These are phyloP conservation scores for Portunus trituberculatus DNA, from an alignment of 1,140 invertebrate species.

Conservation along the genomic window DNA sequence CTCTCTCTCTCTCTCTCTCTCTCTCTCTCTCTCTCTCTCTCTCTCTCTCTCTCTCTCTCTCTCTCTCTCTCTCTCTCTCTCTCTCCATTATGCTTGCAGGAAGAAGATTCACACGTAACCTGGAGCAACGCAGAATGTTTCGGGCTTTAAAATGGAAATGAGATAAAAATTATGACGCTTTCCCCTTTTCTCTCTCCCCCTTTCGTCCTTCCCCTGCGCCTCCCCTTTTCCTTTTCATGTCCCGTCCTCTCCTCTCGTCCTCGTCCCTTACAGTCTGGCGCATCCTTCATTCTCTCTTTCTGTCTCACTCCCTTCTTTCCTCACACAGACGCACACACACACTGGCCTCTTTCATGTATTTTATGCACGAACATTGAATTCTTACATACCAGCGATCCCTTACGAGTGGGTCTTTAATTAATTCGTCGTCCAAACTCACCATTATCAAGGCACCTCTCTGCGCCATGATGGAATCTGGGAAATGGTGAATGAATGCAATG, in stretches of 20 bases:
- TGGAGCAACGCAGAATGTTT: neutral
- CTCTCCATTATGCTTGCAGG: neutral
- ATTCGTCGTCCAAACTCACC: neutral
- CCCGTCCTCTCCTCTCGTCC: neutral
- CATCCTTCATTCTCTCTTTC: neutral
- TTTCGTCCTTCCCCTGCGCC: neutral
- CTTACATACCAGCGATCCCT: neutral
- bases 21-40: too few species aligned
- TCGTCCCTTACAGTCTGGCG: neutral
- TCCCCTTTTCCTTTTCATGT: neutral
- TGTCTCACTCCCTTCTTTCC: neutral
- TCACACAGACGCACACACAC: neutral
- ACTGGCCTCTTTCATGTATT: neutral
- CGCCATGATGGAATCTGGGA: neutral
- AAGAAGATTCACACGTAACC: neutral
- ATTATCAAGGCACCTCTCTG: neutral
- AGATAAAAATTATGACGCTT: neutral
- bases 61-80: too few species aligned
- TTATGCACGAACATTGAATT: slow-evolving; percentile 6
- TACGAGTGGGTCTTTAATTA: neutral
- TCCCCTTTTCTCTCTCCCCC: neutral
- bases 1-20: slow-evolving; percentile 11
- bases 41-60: too few species aligned
- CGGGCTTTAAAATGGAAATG: slow-evolving; percentile 1
- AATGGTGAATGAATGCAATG: neutral